phyloP scores from a whole-genome alignment of 2,113 vertebrate genomes.

The Erythrocercus mccallii region DNA sequence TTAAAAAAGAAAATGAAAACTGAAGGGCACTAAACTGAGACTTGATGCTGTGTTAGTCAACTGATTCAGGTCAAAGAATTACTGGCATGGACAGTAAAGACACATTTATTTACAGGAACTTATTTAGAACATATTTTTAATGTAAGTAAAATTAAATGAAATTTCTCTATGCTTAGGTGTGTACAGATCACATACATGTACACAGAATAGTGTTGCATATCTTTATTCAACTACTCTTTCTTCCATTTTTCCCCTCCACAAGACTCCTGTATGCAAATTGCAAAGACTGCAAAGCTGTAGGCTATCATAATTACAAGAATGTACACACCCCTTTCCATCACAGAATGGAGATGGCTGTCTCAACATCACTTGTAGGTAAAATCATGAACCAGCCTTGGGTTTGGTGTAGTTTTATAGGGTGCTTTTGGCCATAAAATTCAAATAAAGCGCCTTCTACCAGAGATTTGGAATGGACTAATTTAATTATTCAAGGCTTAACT shows the following conservation, averaged over 20 bases:
- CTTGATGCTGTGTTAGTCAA: neutral
- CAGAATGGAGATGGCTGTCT: neutral
- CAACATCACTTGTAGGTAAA: neutral
- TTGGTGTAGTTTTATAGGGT: neutral
- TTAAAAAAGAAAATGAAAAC: neutral
- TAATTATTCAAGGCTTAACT: neutral
- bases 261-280: neutral
- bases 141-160: neutral
- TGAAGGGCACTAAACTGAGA: neutral
- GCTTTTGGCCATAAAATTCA: neutral
- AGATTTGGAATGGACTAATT: neutral
- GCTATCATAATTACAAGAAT: neutral
- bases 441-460: neutral
- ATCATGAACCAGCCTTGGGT: neutral
- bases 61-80: neutral
- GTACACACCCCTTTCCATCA: neutral
- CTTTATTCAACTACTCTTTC: neutral
- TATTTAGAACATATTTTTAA: neutral
- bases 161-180: neutral
- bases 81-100: neutral
- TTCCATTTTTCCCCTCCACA: fast-evolving
- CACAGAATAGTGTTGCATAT: neutral
- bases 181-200: neutral
- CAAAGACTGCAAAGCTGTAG: neutral
- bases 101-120: neutral